Evolutionary conservation across 2,113 vertebrate genomes (phyloP), one percentile per base, ranked within the genome.

Genomic region (Antechinus stuartii): DNA sequence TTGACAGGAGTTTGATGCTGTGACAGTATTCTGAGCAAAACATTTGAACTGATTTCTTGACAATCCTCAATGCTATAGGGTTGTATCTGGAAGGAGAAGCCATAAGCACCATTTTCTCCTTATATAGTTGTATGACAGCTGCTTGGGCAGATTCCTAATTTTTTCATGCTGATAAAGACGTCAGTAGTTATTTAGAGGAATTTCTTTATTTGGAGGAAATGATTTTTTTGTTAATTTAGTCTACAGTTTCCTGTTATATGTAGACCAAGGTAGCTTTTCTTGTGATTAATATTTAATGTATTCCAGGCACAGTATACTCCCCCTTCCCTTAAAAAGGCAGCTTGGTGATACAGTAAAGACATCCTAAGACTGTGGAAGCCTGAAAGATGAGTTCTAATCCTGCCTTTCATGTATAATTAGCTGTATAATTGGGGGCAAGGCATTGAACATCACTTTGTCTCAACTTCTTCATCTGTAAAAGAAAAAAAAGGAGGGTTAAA

Each of bases 251-350:
- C 27, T 8, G 46, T 76, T 76, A n/a, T 1, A 7, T 47, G 54
- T 47, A 91, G n/a, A 68, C 47, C 92, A 55, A 94, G 10, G 8
- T 54, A 92, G 22, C 84, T 89, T 94, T 76, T 94, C 1, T 68
- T 95, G 93, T 92, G 84, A 92, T 54, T 30, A 61, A 92, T 46
- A 89, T 16, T 89, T 92, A 42, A 42, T 42, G 68, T 93, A 57
- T 93, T 52, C 47, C 90, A 52, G 26, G 57, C 50, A 30, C 84
- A 61, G 50, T 54, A 27, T 27, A 57, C 25, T 9, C 19, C 30
- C n/a, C n/a, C 22, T 19, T 19, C 35, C 19, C n/a, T 7, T 19
- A n/a, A 76, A 76, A 42, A 84, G 68, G n/a, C 6, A 84, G 19
- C 19, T 84, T 84, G n/a, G n/a, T 84, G 35, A 19, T 30, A 76